Conservation (phyloP, 1,140 invertebrate genomes). For the Oncopodura yosiiana region DNA sequence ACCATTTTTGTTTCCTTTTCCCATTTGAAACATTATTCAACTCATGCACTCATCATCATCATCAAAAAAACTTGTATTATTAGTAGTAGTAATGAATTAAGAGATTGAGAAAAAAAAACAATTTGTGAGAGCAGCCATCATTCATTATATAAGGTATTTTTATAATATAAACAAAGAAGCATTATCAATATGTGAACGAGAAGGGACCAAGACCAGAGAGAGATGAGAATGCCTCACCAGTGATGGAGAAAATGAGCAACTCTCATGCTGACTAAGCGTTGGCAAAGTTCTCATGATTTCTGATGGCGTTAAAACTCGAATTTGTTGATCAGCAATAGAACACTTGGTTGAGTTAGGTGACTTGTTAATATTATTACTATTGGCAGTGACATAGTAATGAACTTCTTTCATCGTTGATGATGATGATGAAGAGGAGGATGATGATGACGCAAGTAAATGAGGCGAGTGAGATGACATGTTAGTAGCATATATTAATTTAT, state of each 20-base stretch:
- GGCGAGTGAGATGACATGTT: no score
- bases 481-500: no score
- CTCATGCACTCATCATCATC: no score
- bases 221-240: constrained; percentile 24
- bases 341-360: constrained; percentile 2
- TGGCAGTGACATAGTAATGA: no score
- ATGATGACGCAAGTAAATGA: constrained; percentile 2
- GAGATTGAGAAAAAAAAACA: no score
- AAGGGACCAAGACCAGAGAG: no score
- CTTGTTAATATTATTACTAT: not conserved
- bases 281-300: constrained; percentile 78
- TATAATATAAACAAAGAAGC: not conserved
- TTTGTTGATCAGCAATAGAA: constrained; percentile 55
- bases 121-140: no score
- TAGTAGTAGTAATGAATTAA: no score
- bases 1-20: no score
- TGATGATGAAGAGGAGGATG: not conserved
- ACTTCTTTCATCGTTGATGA: not conserved
- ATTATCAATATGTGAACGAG: not conserved
- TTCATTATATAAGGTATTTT: no score
- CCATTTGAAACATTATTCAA: no score
- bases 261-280: constrained; percentile 56
- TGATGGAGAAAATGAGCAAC: constrained; percentile 11
- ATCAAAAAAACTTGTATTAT: no score
- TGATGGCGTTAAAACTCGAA: constrained; percentile 70